Base-by-base conservation (phyloP, 2,888 invertebrate species). In the Scaeva pyrastri region DNA sequence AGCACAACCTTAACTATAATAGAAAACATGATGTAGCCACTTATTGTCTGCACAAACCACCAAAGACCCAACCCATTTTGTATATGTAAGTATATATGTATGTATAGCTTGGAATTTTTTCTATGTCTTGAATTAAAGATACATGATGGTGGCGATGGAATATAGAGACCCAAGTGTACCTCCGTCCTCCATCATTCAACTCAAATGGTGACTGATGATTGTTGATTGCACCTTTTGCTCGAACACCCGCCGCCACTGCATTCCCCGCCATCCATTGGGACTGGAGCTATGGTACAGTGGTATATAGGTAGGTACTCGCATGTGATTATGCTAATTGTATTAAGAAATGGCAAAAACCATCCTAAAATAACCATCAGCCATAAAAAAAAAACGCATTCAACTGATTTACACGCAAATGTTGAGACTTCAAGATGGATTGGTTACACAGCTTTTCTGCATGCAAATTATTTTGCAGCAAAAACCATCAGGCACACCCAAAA, bases 11-110 rank as follows among this genome's bases (percentile, higher is more conserved):
- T 39, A n/a, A n/a, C 14, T 52, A 26, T 10, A 62, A 12, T 50
- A 43, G 5, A 56, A 21, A 31, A 52, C 50, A 68, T 50, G 36
- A 50, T 50, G 66, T 50, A 68, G 58, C 76, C 80, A 77, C 81
- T 86, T 86, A 86, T 86, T 82, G 77, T 86, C 52, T 86, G 66
- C 86, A 86, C 77, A 86, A 86, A 86, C 86, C 86, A 82, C 74
- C 77, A 71, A 71, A 76, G 82, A 86, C 81, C 85, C 72, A 85
- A 81, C 85, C 85, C 85, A 76, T 52, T 71, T 79, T 71, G 2
- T 64, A 10, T 11, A n/a, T n/a, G n/a, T n/a, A n/a, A n/a, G 11
- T 16, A 16, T 4, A 39, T 26, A 11, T 19, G 11, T 21, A 21
- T n/a, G n/a, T n/a, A 21, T 14, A 23, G 16, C 23, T 19, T 66